Conservation (phyloP, 2,113 vertebrate species). For the Mormyrus lacerda region DNA sequence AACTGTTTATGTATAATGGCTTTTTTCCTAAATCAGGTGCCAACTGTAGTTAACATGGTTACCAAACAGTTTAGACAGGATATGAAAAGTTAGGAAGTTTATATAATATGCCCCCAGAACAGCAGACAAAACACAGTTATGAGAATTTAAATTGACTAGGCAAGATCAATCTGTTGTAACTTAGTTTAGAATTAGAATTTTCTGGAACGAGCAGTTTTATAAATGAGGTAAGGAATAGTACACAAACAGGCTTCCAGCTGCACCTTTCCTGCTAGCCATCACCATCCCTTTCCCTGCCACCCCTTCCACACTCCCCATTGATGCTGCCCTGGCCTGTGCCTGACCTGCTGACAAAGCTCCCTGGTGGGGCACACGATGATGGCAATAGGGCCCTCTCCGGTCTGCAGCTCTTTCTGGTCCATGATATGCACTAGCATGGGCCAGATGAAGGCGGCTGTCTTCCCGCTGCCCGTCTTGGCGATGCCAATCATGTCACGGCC, state of each 20-base stretch:
- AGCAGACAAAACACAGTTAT: background rate
- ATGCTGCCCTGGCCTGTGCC: background rate
- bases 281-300: background rate
- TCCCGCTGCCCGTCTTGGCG: constrained; percentile 95
- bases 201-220: background rate
- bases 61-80: no score
- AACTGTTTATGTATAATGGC: no score
- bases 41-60: no score
- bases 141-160: background rate
- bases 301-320: background rate
- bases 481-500: constrained; percentile 98
- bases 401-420: constrained; percentile 93
- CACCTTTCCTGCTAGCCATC: background rate
- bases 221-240: background rate
- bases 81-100: no score
- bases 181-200: background rate
- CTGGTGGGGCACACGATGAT: constrained; percentile 92
- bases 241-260: background rate
- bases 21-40: no score
- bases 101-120: no score
- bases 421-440: constrained; percentile 97
- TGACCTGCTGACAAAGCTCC: constrained; percentile 96
- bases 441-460: constrained; percentile 98
- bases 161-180: background rate
- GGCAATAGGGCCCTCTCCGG: constrained; percentile 90